Conservation (phyloP, 2,113 vertebrate genomes). For the Rhabdomys dilectus region DNA sequence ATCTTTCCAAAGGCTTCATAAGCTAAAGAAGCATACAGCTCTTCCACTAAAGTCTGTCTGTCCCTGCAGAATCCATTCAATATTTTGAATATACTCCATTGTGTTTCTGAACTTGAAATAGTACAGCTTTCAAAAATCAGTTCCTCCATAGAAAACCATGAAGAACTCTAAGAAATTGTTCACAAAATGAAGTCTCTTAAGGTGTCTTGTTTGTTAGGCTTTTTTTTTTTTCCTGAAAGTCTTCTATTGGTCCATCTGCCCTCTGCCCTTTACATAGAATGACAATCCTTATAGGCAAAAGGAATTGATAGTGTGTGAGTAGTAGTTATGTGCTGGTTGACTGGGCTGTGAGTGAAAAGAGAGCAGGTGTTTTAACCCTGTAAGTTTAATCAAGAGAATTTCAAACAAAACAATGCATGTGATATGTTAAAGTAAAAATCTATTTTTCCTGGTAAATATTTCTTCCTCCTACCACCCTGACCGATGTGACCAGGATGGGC, state of each 20-base stretch:
- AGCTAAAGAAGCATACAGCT: constrained; percentile 19
- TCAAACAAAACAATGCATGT: constrained; percentile 3
- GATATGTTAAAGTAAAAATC: constrained; percentile 21
- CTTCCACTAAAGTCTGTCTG: constrained; percentile 68
- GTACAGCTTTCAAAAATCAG: constrained; percentile 48
- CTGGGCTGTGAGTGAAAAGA: not conserved
- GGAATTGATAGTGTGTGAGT: not conserved
- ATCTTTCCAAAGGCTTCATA: constrained; percentile 67
- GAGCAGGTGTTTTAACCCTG: constrained; percentile 56
- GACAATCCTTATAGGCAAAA: constrained; percentile 61
- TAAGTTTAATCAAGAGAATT: constrained; percentile 38
- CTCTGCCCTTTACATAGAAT: constrained; percentile 35
- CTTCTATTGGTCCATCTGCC: constrained; percentile 74
- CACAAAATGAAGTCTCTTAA: constrained; percentile 79
- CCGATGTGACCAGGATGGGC: not conserved
- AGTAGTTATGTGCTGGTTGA: not conserved
- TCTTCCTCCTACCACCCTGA: not conserved
- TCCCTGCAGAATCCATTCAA: constrained; percentile 35
- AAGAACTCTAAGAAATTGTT: constrained; percentile 70
- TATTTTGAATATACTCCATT: not conserved
- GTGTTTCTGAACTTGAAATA: constrained; percentile 63
- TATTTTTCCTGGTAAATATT: not conserved
- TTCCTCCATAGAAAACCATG: constrained; percentile 72
- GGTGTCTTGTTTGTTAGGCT: too few species aligned
- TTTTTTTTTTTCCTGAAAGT: constrained; percentile 72